Evolutionary conservation across 2,113 vertebrate species (phyloP).

Genomic region (Australoheros scitulus): DNA sequence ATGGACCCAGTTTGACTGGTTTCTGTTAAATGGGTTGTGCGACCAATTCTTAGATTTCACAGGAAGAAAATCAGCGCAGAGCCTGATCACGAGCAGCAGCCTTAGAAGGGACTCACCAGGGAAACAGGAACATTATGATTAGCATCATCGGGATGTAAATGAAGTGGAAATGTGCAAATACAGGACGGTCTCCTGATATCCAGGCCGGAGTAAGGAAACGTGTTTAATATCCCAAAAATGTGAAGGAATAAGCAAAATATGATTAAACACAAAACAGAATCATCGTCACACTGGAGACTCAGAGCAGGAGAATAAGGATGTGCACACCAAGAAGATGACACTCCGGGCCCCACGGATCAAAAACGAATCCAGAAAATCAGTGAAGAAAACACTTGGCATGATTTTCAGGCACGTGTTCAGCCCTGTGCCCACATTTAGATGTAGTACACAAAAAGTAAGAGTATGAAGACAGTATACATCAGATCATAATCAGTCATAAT

Average conservation of each 20-base stretch:
- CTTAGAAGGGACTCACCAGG: background rate
- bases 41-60: slow-evolving; percentile 61
- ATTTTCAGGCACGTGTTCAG: background rate
- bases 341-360: background rate
- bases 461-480: background rate
- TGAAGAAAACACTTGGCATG: background rate
- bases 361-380: background rate
- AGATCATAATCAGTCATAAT: background rate
- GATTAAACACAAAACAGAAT: background rate
- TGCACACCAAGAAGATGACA: background rate
- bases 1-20: slow-evolving; percentile 69
- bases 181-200: background rate
- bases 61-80: slow-evolving; percentile 34
- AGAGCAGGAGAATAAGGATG: background rate
- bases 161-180: background rate
- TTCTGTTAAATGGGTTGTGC: slow-evolving; percentile 46
- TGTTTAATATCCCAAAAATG: background rate
- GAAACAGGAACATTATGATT: background rate
- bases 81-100: background rate
- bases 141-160: background rate
- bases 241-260: background rate
- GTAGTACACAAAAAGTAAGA: background rate
- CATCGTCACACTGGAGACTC: background rate
- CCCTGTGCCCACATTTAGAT: background rate
- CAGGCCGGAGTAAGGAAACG: background rate